Evolutionary conservation across 2,888 invertebrate genomes (phyloP).

Genomic region (Nezara viridula): DNA sequence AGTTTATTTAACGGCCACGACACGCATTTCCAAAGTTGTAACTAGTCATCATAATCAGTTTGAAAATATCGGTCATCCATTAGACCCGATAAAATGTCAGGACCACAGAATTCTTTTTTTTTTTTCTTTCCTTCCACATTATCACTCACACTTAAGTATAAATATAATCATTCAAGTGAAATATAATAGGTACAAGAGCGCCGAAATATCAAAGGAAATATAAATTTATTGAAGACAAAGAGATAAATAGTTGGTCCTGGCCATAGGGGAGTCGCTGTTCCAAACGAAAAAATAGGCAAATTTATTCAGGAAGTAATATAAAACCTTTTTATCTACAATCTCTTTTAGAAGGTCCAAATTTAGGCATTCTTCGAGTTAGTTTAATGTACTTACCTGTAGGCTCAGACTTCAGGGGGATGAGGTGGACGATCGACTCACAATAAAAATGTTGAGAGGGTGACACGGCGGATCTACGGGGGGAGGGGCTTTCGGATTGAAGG

Average conservation of each 20-base stretch:
- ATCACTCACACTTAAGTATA: background rate
- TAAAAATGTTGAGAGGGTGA: too few relatives aligned
- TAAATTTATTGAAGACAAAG: background rate
- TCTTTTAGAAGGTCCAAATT: background rate
- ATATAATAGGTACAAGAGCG: background rate
- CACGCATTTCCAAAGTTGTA: background rate
- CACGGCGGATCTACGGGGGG: too few relatives aligned
- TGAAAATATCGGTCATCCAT: background rate
- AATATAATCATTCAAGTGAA: background rate
- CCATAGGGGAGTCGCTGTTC: background rate
- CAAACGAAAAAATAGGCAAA: background rate
- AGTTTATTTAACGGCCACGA: background rate
- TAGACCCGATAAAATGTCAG: background rate
- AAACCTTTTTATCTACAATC: constrained; percentile 26
- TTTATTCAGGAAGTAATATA: constrained; percentile 2
- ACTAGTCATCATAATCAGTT: constrained; percentile 15
- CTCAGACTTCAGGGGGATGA: too few relatives aligned
- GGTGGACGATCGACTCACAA: too few relatives aligned
- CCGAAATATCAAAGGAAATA: background rate
- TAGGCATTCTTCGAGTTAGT: background rate
- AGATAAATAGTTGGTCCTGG: background rate
- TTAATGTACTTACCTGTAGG: background rate
- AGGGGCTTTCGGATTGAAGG: too few relatives aligned
- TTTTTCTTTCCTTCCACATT: background rate
- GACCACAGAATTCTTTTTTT: background rate